phyloP scores from a whole-genome alignment of 2,797 vertebrate species.

The Acestrorhynchus altus region DNA sequence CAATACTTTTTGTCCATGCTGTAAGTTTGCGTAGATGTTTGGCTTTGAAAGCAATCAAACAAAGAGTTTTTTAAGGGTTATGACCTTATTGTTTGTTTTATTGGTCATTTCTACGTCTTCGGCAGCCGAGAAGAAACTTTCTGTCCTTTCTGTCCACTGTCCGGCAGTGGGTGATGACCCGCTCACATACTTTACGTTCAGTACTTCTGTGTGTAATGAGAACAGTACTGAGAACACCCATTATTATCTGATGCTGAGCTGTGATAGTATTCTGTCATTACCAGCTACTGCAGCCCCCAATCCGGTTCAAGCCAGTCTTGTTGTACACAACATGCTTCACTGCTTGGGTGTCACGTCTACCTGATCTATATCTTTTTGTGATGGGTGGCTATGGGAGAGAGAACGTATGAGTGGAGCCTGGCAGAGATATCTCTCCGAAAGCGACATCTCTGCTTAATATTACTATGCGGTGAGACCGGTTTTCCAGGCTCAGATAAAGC shows the following conservation, averaged over 20 bases:
- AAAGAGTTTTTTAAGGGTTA: neutral
- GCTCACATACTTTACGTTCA: neutral
- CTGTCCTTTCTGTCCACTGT: slow-evolving; percentile 1
- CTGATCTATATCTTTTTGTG: slow-evolving; percentile 43
- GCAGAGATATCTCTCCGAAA: neutral
- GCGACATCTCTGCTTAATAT: neutral
- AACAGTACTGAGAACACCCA: neutral
- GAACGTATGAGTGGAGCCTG: neutral
- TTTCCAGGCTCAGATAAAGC: neutral
- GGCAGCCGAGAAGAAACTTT: neutral
- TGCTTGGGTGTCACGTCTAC: slow-evolving; percentile 36
- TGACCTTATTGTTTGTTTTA: neutral
- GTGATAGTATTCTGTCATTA: neutral
- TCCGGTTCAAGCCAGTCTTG: slow-evolving; percentile 20
- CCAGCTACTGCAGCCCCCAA: slow-evolving; percentile 3
- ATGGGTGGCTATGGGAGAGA: slow-evolving; percentile 24
- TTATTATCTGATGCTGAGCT: slow-evolving; percentile 2
- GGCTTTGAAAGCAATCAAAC: neutral
- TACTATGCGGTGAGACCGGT: neutral
- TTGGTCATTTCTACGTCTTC: neutral
- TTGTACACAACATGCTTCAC: slow-evolving; percentile 8
- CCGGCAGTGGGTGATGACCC: neutral
- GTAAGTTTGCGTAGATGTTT: neutral
- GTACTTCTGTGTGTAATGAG: neutral
- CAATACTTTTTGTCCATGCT: neutral